Conservation (phyloP, 1,140 invertebrate species). For the Eulimnadia texana region DNA sequence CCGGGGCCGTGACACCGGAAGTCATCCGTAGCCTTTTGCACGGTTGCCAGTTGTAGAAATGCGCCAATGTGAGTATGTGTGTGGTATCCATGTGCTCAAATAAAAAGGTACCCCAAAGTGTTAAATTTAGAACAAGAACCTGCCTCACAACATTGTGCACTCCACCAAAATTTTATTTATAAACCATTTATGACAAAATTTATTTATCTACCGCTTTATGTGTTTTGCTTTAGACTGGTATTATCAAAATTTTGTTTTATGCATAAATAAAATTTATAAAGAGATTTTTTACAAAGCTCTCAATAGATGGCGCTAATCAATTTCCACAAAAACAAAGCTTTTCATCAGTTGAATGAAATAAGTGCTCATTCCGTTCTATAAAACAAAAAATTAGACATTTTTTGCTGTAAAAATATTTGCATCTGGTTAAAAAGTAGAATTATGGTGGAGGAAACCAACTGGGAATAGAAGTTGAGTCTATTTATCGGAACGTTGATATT, state of each 20-base stretch:
- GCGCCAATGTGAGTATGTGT: background rate
- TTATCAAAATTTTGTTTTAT: no score
- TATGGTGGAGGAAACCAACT: background rate
- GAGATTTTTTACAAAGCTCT: no score
- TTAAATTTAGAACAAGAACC: background rate
- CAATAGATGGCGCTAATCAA: no score
- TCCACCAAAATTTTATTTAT: background rate
- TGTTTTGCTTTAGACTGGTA: no score
- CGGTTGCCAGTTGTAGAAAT: background rate
- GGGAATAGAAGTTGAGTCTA: background rate
- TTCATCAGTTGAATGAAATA: no score
- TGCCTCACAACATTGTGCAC: background rate
- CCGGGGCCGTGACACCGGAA: background rate
- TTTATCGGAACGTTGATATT: background rate
- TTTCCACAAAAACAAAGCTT: no score
- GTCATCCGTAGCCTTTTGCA: background rate
- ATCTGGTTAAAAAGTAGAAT: background rate
- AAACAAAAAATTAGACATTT: background rate
- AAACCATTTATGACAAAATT: no score
- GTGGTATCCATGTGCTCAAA: background rate
- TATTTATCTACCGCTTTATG: no score
- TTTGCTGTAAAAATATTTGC: background rate
- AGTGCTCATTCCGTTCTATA: no score
- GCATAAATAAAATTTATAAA: no score
- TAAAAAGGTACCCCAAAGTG: background rate